Evolutionary conservation across 2,797 vertebrate species (phyloP), one percentile per base, ranked within the genome.

Genomic region (Synanceia verrucosa): DNA sequence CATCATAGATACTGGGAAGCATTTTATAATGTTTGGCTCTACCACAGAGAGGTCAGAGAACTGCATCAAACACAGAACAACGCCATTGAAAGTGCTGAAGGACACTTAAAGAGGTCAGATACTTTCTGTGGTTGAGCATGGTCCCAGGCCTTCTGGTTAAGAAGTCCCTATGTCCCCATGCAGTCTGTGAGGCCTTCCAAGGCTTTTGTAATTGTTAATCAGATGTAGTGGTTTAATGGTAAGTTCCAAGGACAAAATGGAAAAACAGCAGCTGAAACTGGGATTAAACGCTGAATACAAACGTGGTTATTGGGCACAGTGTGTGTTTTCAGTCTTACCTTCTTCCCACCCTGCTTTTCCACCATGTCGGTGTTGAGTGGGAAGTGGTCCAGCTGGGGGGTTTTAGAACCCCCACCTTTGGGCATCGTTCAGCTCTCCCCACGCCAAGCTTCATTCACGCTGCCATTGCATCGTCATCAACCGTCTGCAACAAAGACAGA

Each of bases 281-380:
- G 41, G 29, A 44, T 51, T 47, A 23, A 24, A 48, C 26, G 12
- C 13, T 59, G 14, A 44, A 61, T 18, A 58, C 10, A 67, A 53
- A 63, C 18, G 65, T 64, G 39, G 12, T 36, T 47, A 55, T 31
- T 61, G 51, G 43, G 16, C 24, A 47, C 13, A 10, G 36, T 57
- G 43, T 76, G 63, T 73, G 50, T 63, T 39, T 50, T 18, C 7
- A 56, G 11, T 72, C 88, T 84, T 94, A 98, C 98, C 97, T 99
- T 99, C 95, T 98, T 99, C 95, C 97, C 98, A 78, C 97, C 95
- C 95, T 97, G 97, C 95, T 99, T 99, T 95, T 99, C 98, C 96
- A 99, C 97, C 97, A 99, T 99, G 96, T 99, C 97, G 95, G 95
- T 97, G 96, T 94, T 95, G 95, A 97, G 96, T 94, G 97, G 93